Base-by-base conservation (phyloP, 2,113 vertebrate species). In the Pleuronectes platessa region DNA sequence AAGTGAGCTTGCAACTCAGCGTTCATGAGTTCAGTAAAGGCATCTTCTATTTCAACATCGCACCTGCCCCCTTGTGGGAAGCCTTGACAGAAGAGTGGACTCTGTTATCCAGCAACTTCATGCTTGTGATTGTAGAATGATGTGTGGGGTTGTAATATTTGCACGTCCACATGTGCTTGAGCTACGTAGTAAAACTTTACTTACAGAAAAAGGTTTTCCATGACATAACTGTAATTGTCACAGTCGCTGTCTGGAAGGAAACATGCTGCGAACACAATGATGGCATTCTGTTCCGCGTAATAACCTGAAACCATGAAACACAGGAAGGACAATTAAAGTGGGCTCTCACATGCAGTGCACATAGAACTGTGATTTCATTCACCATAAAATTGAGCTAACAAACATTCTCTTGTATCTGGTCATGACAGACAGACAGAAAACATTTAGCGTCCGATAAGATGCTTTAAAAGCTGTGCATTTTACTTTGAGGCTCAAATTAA, bases 191-290 rank as follows among this genome's bases (percentile, higher is more conserved):
- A 13, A 20, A 47, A n/a, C 15, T 58, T 72, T 24, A 67, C 97
- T 97, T 90, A 99, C 98, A 99, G 92, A 84, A 99, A 99, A 92
- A 99, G 97, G 84, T 99, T 98, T 95, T 99, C 98, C 98, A 99
- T 99, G 74, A 99, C 95, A 93, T 98, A 97, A 80, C 95, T 95
- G 94, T 99, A 99, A 90, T 98, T 97, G 20, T 95, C 90, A 86
- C 94, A 95, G 94, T 95, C 94, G 87, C 97, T 99, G 90, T 99
- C 98, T 23, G 98, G 98, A 86, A 99, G 95, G 91, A 97, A 98
- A 87, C 98, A 99, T 13, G 97, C 97, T 0, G 98, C 96, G 89
- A 99, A 99, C 79, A 99, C 97, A 87, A 99, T 97, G 93, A 99
- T 99, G 79, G 98, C 97, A 90, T 99, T 97, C 86, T 96, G 93